phyloP scores from a whole-genome alignment of 2,888 invertebrate species.

The Leptothorax acervorum region DNA sequence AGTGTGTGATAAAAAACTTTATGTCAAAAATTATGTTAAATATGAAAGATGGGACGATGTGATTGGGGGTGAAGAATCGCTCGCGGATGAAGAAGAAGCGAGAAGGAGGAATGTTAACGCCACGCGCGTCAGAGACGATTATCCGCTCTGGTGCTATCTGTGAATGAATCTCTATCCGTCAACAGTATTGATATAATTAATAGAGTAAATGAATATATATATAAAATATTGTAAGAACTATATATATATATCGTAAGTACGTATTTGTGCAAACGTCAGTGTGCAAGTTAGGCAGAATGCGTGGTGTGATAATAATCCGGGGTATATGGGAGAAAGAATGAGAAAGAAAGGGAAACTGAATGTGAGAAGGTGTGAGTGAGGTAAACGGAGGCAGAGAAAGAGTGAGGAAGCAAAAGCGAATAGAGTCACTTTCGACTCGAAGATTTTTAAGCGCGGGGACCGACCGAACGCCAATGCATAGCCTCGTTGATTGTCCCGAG shows the following conservation, averaged over 20 bases:
- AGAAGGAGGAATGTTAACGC: conserved; percentile 73
- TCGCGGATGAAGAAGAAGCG: conserved; percentile 52
- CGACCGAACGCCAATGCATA: conserved; percentile 74
- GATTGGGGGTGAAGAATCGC: conserved; percentile 61
- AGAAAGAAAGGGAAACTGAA: conserved; percentile 39
- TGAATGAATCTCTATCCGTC: conserved; percentile 86
- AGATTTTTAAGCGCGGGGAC: conserved; percentile 73
- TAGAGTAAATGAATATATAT: conserved; percentile 84
- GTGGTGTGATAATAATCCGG: conserved; percentile 51
- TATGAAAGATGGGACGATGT: conserved; percentile 34
- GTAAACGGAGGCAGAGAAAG: conserved; percentile 40
- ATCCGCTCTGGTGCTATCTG: conserved; percentile 83
- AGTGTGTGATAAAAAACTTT: conserved; percentile 73
- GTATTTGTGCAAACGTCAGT: conserved; percentile 81
- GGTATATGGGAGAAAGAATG: conserved; percentile 41
- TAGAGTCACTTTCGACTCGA: conserved; percentile 62
- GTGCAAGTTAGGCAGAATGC: conserved; percentile 70
- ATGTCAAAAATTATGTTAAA: conserved; percentile 66
- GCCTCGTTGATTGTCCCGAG: conserved; percentile 64
- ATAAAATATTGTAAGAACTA: conserved; percentile 82
- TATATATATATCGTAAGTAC: conserved; percentile 78
- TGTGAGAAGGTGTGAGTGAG: conserved; percentile 62
- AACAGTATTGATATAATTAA: conserved; percentile 86
- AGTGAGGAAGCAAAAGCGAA: conserved; percentile 31
- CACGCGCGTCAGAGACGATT: conserved; percentile 82